Conservation (phyloP, 2,888 invertebrate species). For the Teleiodes luculella region DNA sequence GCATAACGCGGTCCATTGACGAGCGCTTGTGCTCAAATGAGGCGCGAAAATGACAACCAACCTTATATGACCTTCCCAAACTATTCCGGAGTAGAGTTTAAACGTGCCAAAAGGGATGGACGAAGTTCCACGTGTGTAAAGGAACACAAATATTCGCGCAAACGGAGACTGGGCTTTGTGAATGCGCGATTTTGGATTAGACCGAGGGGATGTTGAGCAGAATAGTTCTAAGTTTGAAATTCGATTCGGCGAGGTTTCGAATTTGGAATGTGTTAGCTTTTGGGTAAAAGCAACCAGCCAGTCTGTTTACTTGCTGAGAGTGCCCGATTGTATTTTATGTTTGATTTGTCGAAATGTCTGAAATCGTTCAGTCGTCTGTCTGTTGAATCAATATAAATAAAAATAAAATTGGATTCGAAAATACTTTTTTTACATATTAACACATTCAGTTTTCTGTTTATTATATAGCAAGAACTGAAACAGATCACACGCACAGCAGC, state of each 20-base stretch:
- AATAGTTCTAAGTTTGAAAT: constrained; percentile 8
- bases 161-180: constrained; percentile 5
- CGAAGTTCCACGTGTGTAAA: constrained; percentile 3
- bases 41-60: constrained; percentile 13
- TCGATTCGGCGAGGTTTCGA: neutral
- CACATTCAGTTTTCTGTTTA: too few relatives aligned
- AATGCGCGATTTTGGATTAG: constrained; percentile 7
- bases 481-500: too few relatives aligned
- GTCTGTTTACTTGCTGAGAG: constrained; percentile 4
- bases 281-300: constrained; percentile 4
- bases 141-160: constrained; percentile 13
- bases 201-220: constrained; percentile 4
- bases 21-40: constrained; percentile 19
- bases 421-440: too few relatives aligned
- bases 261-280: constrained; percentile 7
- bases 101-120: constrained; percentile 1
- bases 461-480: too few relatives aligned
- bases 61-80: neutral
- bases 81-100: neutral
- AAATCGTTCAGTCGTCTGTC: neutral
- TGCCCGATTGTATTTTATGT: constrained; percentile 2
- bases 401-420: too few relatives aligned
- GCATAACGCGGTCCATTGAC: constrained; percentile 18
- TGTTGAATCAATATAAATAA: neutral
- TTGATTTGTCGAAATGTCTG: neutral